Evolutionary conservation across 37 sponge, comb jelly and placozoan species (phyloP).

Genomic region (Cliona cf. orientalis): DNA sequence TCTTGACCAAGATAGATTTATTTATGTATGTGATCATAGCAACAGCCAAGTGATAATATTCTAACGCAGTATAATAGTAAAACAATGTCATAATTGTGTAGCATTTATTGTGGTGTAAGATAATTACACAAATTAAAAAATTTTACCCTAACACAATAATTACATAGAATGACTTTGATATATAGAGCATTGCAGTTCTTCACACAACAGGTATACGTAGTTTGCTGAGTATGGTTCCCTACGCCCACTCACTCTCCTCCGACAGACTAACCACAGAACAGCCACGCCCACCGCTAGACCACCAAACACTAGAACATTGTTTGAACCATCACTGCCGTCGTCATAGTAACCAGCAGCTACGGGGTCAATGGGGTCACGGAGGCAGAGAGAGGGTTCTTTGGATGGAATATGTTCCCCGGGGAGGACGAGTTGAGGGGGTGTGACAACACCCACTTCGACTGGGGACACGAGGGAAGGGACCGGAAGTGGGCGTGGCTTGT

Average conservation of each 20-base stretch:
- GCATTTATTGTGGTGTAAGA: too few relatives aligned
- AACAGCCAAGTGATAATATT: neutral
- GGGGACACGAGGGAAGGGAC: slow-evolving; percentile 73
- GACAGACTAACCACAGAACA: slow-evolving; percentile 39
- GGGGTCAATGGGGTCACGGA: neutral
- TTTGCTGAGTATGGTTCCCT: too few relatives aligned
- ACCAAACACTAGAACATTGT: neutral
- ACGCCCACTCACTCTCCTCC: too few relatives aligned
- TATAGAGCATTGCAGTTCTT: too few relatives aligned
- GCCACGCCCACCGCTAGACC: neutral
- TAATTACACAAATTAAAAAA: too few relatives aligned
- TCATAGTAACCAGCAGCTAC: too few relatives aligned
- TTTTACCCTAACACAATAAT: too few relatives aligned
- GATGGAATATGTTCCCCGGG: neutral
- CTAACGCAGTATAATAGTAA: too few relatives aligned
- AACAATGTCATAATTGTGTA: too few relatives aligned
- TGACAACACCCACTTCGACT: slow-evolving; percentile 70
- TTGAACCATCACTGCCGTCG: slow-evolving; percentile 11
- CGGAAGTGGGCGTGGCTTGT: slow-evolving; percentile 16
- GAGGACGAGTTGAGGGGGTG: slow-evolving; percentile 71
- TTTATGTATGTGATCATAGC: neutral
- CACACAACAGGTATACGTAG: too few relatives aligned
- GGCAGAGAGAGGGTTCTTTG: neutral
- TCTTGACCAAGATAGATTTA: neutral
- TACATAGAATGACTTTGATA: too few relatives aligned